phyloP scores from a whole-genome alignment of 2,888 invertebrate species.

The Phania funesta region DNA sequence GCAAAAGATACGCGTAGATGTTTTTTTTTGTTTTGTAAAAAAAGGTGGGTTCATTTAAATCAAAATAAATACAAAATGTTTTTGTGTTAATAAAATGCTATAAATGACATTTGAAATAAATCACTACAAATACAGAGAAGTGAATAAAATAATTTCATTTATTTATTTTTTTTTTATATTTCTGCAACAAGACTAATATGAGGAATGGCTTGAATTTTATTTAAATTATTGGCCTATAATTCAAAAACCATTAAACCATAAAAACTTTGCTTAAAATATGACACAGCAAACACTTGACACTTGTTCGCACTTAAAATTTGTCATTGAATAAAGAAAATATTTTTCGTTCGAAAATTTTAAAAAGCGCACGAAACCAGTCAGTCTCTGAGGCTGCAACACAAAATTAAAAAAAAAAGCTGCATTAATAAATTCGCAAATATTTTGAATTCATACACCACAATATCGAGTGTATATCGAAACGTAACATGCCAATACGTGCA shows the following conservation, averaged over 20 bases:
- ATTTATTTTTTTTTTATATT: no score
- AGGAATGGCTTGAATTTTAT: neutral
- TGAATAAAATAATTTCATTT: slow-evolving; percentile 1
- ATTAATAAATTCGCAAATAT: slow-evolving; percentile 52
- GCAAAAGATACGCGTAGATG: slow-evolving; percentile 1
- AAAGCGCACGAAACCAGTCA: neutral
- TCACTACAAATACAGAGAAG: slow-evolving; percentile 12
- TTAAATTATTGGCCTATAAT: neutral
- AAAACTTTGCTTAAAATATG: neutral
- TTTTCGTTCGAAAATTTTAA: neutral
- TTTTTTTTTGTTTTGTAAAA: slow-evolving; percentile 2
- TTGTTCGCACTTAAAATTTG: neutral
- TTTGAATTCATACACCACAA: slow-evolving; percentile 39
- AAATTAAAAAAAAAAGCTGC: neutral
- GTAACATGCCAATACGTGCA: slow-evolving; percentile 22
- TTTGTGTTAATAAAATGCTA: slow-evolving; percentile 6
- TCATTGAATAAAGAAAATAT: slow-evolving; percentile 9
- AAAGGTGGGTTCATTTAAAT: slow-evolving; percentile 36
- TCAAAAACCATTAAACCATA: neutral
- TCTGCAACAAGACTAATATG: no score
- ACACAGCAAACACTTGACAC: neutral
- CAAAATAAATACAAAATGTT: neutral
- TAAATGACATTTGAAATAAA: slow-evolving; percentile 51
- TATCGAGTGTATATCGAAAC: neutral
- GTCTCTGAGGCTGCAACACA: slow-evolving; percentile 14